Evolutionary conservation across 2,113 vertebrate species (phyloP), one percentile per base, ranked within the genome.

Genomic region (Sander vitreus): DNA sequence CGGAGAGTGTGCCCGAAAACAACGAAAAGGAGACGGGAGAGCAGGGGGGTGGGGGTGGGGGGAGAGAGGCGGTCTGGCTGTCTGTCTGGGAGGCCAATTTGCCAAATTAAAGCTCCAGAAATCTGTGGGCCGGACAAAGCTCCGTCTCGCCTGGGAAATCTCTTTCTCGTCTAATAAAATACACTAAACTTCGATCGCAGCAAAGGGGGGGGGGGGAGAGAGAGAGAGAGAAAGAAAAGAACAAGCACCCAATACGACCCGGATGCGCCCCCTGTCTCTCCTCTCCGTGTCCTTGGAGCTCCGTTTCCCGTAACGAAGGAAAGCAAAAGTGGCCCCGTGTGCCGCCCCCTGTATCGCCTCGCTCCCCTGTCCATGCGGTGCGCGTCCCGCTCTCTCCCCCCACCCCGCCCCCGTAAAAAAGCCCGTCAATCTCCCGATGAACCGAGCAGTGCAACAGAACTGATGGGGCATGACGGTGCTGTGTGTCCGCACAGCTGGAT

Each of bases 241-340:
- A 48, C 55, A 78, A 76, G 65, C 43, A 80, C 36, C 58, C 27
- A 30, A 36, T 74, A 53, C 58, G 79, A 75, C 73, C 73, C 69
- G 84, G 82, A 85, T 67, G 88, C 72, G 48, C 70, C 83, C 83
- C 78, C 73, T 8, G 39, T 39, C 72, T 78, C 81, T 58, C 88
- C 85, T 85, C 80, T 55, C 71, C 60, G 80, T 90, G 91, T 92
- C 88, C 91, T 90, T 92, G 90, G 84, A 85, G 85, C 88, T 86
- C 69, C 63, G 70, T 39, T 81, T 67, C 78, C 80, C 83, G 60
- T 85, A 60, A 69, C 69, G 79, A 78, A 81, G 83, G 76, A 79
- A 69, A 87, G 86, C 66, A 19, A 78, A 72, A 86, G 84, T 89
- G 90, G 53, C 80, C 88, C 80, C 50, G 73, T 83, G 80, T n/a